Evolutionary conservation across 2,113 vertebrate genomes (phyloP).

Genomic region (Panthera uncia): DNA sequence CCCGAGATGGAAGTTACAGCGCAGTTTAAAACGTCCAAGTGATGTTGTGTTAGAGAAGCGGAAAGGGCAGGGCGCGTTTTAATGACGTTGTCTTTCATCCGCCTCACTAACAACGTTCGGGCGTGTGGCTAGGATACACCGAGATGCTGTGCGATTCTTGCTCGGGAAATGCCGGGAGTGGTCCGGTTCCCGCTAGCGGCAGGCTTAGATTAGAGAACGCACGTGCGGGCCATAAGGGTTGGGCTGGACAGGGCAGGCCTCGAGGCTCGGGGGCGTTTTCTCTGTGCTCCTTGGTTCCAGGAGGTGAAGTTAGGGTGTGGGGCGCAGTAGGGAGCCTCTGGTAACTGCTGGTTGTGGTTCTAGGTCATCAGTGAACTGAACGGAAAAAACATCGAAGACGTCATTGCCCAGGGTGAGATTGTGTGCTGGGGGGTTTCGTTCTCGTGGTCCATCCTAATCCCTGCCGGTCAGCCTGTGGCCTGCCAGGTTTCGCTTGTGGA

Average conservation of each 20-base stretch:
- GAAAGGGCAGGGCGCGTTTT: no score
- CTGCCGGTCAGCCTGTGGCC: slow-evolving; percentile 80
- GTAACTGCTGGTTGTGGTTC: neutral
- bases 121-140: neutral
- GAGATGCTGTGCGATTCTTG: neutral
- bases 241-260: no score
- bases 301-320: fast-evolving
- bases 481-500: slow-evolving; percentile 90
- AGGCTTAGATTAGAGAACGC: fast-evolving
- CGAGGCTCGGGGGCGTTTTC: fast-evolving
- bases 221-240: fast-evolving
- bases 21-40: neutral
- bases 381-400: slow-evolving; percentile 95
- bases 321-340: fast-evolving
- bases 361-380: slow-evolving; percentile 95
- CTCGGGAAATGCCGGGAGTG: fast-evolving
- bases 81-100: no score
- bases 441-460: slow-evolving; percentile 85
- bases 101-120: no score
- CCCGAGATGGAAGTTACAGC: neutral
- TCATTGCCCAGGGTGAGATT: slow-evolving; percentile 94
- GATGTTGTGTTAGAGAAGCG: no score
- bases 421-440: fast-evolving
- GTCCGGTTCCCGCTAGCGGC: fast-evolving
- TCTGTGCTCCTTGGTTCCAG: fast-evolving